These are phyloP conservation scores for Danaus melanippus DNA, from an alignment of 1,140 invertebrate genomes.

Conservation along the genomic window DNA sequence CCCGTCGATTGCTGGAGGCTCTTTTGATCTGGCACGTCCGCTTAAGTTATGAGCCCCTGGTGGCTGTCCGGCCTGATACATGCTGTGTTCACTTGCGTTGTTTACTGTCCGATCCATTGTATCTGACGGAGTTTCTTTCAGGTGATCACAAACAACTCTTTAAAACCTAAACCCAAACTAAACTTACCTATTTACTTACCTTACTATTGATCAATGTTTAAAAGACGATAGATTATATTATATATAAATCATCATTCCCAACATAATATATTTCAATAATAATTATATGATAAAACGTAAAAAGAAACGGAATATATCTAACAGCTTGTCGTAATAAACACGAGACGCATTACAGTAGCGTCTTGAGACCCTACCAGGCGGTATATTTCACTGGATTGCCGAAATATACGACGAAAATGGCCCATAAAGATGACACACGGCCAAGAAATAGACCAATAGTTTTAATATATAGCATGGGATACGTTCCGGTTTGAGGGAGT, in stretches of 20 bases:
- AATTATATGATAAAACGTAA: not conserved
- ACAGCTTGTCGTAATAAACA: slow-evolving; percentile 12
- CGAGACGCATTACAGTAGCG: slow-evolving; percentile 21
- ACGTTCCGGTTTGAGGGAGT: not conserved
- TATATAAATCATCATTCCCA: not conserved
- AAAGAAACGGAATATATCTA: not conserved
- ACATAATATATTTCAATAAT: not conserved
- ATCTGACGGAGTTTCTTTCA: not conserved
- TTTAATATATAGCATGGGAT: slow-evolving; percentile 33
- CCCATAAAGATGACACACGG: slow-evolving; percentile 52
- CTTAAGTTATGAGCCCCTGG: slow-evolving; percentile 62
- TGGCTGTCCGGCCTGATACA: slow-evolving; percentile 41
- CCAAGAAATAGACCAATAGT: slow-evolving; percentile 43
- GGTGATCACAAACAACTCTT: not conserved
- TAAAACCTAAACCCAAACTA: slow-evolving; percentile 3
- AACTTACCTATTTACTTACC: not conserved
- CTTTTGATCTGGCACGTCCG: slow-evolving; percentile 52
- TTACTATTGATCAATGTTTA: not conserved
- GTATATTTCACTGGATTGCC: slow-evolving; percentile 47
- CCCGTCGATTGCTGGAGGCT: slow-evolving; percentile 40
- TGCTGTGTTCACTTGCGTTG: slow-evolving; percentile 31
- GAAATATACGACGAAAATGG: slow-evolving; percentile 47
- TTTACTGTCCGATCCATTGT: slow-evolving; percentile 7
- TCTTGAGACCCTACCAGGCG: slow-evolving; percentile 26
- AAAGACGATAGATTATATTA: not conserved